These are phyloP conservation scores for Melipona bicolor DNA, from an alignment of 2,888 invertebrate species.

Conservation along the genomic window DNA sequence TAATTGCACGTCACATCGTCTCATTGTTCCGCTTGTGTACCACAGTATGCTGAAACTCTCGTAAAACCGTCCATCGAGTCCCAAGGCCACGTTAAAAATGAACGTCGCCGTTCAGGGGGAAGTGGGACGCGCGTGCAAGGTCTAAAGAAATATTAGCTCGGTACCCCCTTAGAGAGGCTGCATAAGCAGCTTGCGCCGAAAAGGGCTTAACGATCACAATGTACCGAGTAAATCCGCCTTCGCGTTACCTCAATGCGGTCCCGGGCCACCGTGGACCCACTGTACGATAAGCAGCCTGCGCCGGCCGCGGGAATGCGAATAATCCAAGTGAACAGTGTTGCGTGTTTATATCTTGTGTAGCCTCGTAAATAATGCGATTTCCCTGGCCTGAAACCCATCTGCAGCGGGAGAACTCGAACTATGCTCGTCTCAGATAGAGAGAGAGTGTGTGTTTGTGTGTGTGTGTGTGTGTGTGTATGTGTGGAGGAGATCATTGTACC, in stretches of 20 bases:
- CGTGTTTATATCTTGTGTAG: conserved; percentile 59
- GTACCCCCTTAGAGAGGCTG: conserved; percentile 32
- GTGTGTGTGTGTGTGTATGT: no score
- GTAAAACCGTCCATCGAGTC: not conserved
- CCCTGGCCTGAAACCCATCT: conserved; percentile 28
- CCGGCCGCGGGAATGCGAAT: conserved; percentile 59
- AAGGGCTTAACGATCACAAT: conserved; percentile 68
- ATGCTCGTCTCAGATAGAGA: conserved; percentile 28
- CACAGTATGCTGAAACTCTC: not conserved
- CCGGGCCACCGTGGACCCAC: conserved; percentile 44
- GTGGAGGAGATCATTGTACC: conserved; percentile 55
- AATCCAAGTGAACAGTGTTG: conserved; percentile 61
- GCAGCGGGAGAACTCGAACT: conserved; percentile 50
- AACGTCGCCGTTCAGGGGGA: not conserved
- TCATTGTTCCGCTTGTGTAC: not conserved
- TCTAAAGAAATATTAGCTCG: conserved; percentile 41
- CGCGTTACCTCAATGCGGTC: conserved; percentile 69
- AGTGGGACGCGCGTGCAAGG: not conserved
- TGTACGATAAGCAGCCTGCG: conserved; percentile 68
- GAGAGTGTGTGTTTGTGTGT: no score
- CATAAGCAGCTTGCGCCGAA: conserved; percentile 72
- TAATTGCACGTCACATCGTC: not conserved
- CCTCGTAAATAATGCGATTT: conserved; percentile 69
- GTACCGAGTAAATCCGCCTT: conserved; percentile 73
- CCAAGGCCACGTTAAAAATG: conserved; percentile 15